Evolutionary conservation across 1,140 invertebrate genomes (phyloP).

Genomic region (Tribolium castaneum): DNA sequence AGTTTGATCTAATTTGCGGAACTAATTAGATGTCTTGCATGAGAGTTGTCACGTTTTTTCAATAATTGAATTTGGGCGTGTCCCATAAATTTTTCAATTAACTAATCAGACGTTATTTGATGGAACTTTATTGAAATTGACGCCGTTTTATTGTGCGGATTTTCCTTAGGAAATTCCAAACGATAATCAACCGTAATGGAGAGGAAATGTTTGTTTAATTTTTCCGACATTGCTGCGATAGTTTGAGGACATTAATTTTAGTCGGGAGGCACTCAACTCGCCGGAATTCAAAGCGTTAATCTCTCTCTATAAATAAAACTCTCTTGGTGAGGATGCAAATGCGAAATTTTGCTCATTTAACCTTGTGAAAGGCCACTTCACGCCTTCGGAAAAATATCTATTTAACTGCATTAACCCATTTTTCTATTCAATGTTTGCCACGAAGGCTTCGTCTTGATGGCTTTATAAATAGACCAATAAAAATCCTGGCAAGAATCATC

Average conservation of each 20-base stretch:
- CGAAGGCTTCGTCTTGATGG: slow-evolving; percentile 16
- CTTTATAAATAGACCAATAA: slow-evolving; percentile 20
- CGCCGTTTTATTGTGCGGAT: background rate
- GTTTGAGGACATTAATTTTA: background rate
- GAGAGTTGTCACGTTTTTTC: slow-evolving; percentile 8
- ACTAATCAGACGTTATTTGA: background rate
- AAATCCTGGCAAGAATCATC: background rate
- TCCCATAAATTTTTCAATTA: slow-evolving; percentile 8
- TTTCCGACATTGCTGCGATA: background rate
- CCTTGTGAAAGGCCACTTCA: no score
- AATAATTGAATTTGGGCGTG: slow-evolving; percentile 27
- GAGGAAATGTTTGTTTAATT: background rate
- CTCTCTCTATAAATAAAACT: no score
- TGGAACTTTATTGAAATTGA: background rate
- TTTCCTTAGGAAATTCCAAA: background rate
- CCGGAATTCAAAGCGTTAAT: background rate
- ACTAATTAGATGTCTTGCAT: slow-evolving; percentile 16
- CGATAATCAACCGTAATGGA: background rate
- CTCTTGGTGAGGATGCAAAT: no score
- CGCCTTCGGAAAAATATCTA: background rate
- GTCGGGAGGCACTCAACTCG: background rate
- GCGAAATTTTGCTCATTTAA: no score
- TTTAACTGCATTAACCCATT: slow-evolving; percentile 22
- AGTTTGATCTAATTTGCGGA: slow-evolving; percentile 11
- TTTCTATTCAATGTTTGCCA: slow-evolving; percentile 3